phyloP scores from a whole-genome alignment of 2,888 invertebrate species.

The Pyralis farinalis region DNA sequence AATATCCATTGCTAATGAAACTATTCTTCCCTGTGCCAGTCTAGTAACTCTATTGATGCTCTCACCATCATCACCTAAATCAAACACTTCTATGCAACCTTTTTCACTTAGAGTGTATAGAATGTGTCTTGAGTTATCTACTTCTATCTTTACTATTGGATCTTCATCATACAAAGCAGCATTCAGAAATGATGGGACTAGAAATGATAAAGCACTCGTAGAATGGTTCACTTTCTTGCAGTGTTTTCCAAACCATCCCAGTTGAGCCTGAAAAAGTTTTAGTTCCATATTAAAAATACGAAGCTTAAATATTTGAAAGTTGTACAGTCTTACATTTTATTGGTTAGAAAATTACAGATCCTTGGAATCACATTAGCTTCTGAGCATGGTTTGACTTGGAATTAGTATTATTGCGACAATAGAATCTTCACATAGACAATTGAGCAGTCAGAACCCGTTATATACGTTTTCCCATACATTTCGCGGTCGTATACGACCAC shows the following conservation, averaged over 20 bases:
- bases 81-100: slow-evolving; percentile 93
- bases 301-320: too few species aligned
- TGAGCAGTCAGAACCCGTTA: too few species aligned
- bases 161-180: slow-evolving; percentile 94
- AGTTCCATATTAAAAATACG: too few species aligned
- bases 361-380: too few species aligned
- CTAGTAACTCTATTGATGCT: slow-evolving; percentile 86
- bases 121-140: slow-evolving; percentile 94
- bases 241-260: slow-evolving; percentile 96
- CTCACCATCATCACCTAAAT: slow-evolving; percentile 90
- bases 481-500: too few species aligned
- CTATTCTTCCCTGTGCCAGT: slow-evolving; percentile 87
- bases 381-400: too few species aligned
- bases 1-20: slow-evolving; percentile 88
- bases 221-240: slow-evolving; percentile 98
- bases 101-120: slow-evolving; percentile 95
- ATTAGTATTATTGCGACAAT: too few species aligned
- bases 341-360: too few species aligned
- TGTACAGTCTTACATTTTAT: too few species aligned
- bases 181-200: slow-evolving; percentile 94
- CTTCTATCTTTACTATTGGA: slow-evolving; percentile 91
- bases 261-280: slow-evolving; percentile 82
- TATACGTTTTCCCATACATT: too few species aligned
- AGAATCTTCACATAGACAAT: too few species aligned
- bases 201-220: slow-evolving; percentile 90